These are phyloP conservation scores for pig (Sus scrofa) DNA, from an alignment of 2,113 vertebrate genomes.

Conservation along the genomic window T2T-Sscrofa CM000812.6:1212501-1213000, in stretches of 20 bases:
- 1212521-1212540: background rate
- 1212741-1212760: background rate
- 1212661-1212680: rapidly evolving
- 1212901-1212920: background rate
- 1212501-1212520: background rate
- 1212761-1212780: background rate
- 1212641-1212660: rapidly evolving
- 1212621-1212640: rapidly evolving
- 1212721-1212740: background rate
- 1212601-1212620: background rate
- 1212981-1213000: background rate
- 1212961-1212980: background rate
- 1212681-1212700: rapidly evolving
- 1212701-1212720: background rate
- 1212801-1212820: rapidly evolving
- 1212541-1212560: rapidly evolving
- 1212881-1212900: background rate
- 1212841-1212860: background rate
- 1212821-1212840: rapidly evolving
- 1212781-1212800: rapidly evolving
- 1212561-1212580: rapidly evolving
- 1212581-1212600: rapidly evolving
- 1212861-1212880: rapidly evolving
- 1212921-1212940: background rate
- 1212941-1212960: rapidly evolving